These are phyloP conservation scores for Condylura cristata DNA, from an alignment of 2,113 vertebrate species.

Conservation along the genomic window DNA sequence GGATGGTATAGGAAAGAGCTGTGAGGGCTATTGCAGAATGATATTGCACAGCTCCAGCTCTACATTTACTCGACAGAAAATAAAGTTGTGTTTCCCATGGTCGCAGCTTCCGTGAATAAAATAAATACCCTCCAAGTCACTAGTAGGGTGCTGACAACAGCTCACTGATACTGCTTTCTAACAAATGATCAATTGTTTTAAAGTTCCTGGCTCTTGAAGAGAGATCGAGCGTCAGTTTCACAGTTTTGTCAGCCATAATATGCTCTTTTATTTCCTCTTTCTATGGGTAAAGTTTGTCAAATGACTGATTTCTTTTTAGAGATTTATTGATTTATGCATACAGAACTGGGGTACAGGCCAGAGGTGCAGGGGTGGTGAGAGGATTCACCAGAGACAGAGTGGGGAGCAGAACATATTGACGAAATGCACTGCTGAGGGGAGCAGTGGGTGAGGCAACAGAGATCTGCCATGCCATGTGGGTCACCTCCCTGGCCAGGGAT, in stretches of 20 bases:
- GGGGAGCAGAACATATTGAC: no score
- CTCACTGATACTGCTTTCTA: background rate
- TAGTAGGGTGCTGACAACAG: no score
- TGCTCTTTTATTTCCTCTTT: constrained; percentile 16
- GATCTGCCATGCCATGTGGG: no score
- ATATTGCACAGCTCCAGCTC: background rate
- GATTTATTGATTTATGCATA: no score
- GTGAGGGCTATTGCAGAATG: background rate
- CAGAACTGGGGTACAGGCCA: no score
- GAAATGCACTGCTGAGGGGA: no score
- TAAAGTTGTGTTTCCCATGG: background rate
- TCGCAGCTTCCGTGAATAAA: background rate
- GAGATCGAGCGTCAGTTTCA: background rate
- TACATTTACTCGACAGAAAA: background rate
- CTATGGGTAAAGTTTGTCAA: background rate
- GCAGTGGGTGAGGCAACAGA: no score
- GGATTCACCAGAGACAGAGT: no score
- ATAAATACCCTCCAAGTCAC: background rate
- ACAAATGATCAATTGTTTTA: background rate
- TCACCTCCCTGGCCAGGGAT: no score
- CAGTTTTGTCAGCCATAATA: background rate
- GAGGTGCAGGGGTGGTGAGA: no score
- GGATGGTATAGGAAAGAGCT: background rate
- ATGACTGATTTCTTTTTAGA: background rate
- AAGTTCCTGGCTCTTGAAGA: background rate